Percentiles rank a stretch among this genome's conserved stretches.
Evolutionary conservation across 1,140 invertebrate genomes (phyloP).

Genomic region (Penaeus chinensis): DNA sequence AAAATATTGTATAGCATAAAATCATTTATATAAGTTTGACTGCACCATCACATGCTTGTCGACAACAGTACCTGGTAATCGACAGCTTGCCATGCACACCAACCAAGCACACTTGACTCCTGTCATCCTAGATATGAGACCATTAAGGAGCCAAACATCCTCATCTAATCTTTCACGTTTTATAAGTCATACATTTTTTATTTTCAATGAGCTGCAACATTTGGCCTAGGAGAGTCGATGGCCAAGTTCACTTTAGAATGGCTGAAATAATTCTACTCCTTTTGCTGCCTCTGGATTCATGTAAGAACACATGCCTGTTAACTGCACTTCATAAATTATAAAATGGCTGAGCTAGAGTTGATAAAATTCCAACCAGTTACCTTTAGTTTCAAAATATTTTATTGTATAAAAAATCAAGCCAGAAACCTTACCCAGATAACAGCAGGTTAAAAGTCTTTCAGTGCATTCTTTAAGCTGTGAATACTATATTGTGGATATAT

Average conservation of each 20-base stretch:
- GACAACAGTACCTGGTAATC: neutral
- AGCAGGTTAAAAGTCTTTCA: too few relatives aligned
- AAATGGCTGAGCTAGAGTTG: too few relatives aligned
- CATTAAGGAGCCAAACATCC: neutral
- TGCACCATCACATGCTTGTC: slow-evolving; percentile 28
- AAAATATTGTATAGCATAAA: too few relatives aligned
- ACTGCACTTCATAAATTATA: too few relatives aligned
- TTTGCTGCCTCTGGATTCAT: neutral
- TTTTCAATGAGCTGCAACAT: slow-evolving; percentile 10
- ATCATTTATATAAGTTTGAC: neutral
- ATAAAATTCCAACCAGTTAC: too few relatives aligned
- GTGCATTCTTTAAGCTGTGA: too few relatives aligned
- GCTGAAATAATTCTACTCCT: neutral
- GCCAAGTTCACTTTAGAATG: neutral
- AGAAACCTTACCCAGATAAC: too few relatives aligned
- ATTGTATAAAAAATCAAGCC: too few relatives aligned
- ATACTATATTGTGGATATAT: too few relatives aligned
- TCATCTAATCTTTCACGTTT: too few relatives aligned
- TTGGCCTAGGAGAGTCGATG: slow-evolving; percentile 31
- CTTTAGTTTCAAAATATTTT: too few relatives aligned
- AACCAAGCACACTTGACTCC: neutral
- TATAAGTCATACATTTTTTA: neutral
- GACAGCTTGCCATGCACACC: neutral
- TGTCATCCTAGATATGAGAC: neutral
- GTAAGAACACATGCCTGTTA: too few relatives aligned